Evolutionary conservation across 1,140 invertebrate genomes (phyloP), one percentile per base, ranked within the genome.

Genomic region (Drosophila punjabiensis): DNA sequence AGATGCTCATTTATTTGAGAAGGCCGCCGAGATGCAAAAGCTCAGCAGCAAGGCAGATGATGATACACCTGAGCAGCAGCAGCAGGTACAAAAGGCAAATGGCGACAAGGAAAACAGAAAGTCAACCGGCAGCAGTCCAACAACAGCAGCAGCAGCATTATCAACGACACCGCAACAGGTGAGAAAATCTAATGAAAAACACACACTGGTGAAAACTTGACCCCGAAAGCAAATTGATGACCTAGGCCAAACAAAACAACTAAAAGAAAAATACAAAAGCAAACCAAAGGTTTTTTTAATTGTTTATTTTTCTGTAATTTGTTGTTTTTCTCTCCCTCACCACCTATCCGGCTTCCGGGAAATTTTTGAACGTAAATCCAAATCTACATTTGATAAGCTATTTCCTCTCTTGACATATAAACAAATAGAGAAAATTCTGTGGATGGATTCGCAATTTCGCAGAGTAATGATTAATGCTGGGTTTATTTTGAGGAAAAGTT

Each of bases 1-100:
- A 76, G 85, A 89, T 81, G 85, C 86, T 52, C 84, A 85, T 63
- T 70, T 89, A 24, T 89, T 89, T 70, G 86, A 89, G 9, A 89
- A 82, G 59, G 50, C 55, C 35, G 85, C 52, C 28, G 85, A 89
- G 68, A 20, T 89, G 78, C 85, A 76, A 37, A 85, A 89, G 61
- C 79, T 90, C 32, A 89, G 73, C 39, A 85, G 73, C 48, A 76
- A 66, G 32, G 50, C 41, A 18, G 61, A 65, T 18, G 68, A 55
- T 32, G 59, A 39, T n/a, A 58, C 55, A 58, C 55, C 55, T 58
- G 55, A 58, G 5, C 52, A 53, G 14, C 48, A 50, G 48, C 28
- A 77, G 33, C 68, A 73, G 45, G 45, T 78, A 61, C 59, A 50
- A 8, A 63, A 79, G 33, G 30, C 37, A 18, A 48, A 39, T 14